Base-by-base conservation (phyloP, 2,888 invertebrate genomes). In the Stenichneumon culpator region DNA sequence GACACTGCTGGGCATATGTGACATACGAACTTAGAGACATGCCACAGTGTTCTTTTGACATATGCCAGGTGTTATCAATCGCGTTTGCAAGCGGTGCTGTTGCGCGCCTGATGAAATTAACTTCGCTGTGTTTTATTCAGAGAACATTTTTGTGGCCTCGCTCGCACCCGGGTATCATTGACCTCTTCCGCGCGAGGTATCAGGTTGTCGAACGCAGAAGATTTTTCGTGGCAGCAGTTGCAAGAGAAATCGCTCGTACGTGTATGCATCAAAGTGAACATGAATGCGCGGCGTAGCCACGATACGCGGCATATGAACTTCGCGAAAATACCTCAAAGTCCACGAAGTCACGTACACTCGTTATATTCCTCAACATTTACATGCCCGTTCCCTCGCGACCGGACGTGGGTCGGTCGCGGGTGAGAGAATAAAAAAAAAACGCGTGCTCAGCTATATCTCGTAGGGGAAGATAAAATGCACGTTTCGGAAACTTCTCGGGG, bases 261-360 rank as follows among this genome's bases (percentile, higher is more conserved):
- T 63, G 63, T 6, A 32, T 28, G 63, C 63, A 16, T 63, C 28
- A 32, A 32, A 63, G 28, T 63, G 16, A 63, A 63, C 28, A 16
- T 4, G 63, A 28, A 63, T 28, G 63, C 32, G 63, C 63, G n/a
- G n/a, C 63, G 63, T n/a, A 32, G 32, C 28, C 28, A 32, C 63
- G 28, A 63, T 63, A 63, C 63, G 28, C 63, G 16, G 16, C 32
- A 32, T 7, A 32, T 7, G 63, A 63, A 63, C 63, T 16, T 28
- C 63, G 63, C 14, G 63, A 63, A 32, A 63, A 32, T 28, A 28
- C 63, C 16, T 63, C 16, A n/a, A 63, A 63, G 63, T 63, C 63
- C 63, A 63, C 63, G 63, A 32, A 63, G 63, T 63, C 63, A 63
- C 63, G 63, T 63, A 63, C 63, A 63, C 28, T 63, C 63, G 63